phyloP scores from a whole-genome alignment of 1,140 invertebrate species.

The Papilio helenus region DNA sequence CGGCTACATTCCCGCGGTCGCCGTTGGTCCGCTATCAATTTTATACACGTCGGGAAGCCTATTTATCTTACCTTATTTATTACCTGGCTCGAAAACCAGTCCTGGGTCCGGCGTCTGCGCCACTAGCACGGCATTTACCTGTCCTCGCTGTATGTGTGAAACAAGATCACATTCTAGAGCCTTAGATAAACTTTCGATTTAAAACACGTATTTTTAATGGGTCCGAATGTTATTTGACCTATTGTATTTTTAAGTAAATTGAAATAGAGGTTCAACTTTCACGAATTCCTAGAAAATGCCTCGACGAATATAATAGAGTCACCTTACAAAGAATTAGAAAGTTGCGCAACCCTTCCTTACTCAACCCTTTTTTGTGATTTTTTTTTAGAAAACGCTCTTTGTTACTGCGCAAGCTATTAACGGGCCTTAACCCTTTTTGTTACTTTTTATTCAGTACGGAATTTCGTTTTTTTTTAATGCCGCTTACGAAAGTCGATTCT shows the following conservation, averaged over 20 bases:
- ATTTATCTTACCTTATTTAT: constrained; percentile 82
- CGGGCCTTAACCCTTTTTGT: constrained; percentile 73
- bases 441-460: constrained; percentile 51
- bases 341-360: constrained; percentile 79
- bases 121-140: constrained; percentile 53
- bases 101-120: constrained; percentile 52
- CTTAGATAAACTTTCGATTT: constrained; percentile 24
- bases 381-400: constrained; percentile 69
- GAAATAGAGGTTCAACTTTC: constrained; percentile 67
- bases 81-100: constrained; percentile 76
- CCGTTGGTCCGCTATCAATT: constrained; percentile 75
- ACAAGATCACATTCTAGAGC: constrained; percentile 26
- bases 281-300: constrained; percentile 69
- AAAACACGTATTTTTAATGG: constrained; percentile 42
- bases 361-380: constrained; percentile 63
- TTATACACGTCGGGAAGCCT: constrained; percentile 73
- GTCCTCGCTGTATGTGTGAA: constrained; percentile 47
- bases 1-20: constrained; percentile 64
- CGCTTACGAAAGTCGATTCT: constrained; percentile 29
- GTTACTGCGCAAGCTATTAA: constrained; percentile 61
- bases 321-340: constrained; percentile 80
- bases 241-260: constrained; percentile 30
- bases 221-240: constrained; percentile 37
- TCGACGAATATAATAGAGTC: constrained; percentile 57
- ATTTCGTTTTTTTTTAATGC: constrained; percentile 51